Conservation (phyloP, 2,797 vertebrate species). For the Lithobates pipiens region DNA sequence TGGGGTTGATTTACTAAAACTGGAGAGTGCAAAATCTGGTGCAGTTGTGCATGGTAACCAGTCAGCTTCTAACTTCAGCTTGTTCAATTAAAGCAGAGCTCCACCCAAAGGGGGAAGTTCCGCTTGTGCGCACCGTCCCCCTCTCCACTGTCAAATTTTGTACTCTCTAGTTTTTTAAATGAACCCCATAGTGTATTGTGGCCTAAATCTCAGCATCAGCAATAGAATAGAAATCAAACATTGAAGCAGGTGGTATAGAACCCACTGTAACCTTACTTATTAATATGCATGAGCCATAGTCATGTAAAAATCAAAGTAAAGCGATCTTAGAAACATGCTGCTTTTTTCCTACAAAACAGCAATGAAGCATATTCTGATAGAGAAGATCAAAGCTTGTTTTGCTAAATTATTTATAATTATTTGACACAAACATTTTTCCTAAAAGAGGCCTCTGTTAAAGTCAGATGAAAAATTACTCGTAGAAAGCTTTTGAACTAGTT, state of each 20-base stretch:
- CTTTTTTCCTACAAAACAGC: slow-evolving; percentile 68
- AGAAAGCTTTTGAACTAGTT: too few species aligned
- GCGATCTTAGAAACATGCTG: slow-evolving; percentile 80
- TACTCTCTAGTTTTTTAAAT: too few species aligned
- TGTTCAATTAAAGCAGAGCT: too few species aligned
- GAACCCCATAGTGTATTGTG: slow-evolving; percentile 38
- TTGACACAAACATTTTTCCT: slow-evolving; percentile 73
- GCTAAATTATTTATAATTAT: slow-evolving; percentile 74
- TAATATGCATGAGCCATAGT: slow-evolving; percentile 72
- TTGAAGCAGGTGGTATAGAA: slow-evolving; percentile 78
- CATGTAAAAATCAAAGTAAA: slow-evolving; percentile 82
- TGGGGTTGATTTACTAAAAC: too few species aligned
- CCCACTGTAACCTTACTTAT: slow-evolving; percentile 69
- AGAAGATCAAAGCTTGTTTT: slow-evolving; percentile 76
- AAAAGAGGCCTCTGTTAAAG: slow-evolving; percentile 21
- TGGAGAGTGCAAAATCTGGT: too few species aligned
- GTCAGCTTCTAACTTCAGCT: too few species aligned
- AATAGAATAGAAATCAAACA: slow-evolving; percentile 77
- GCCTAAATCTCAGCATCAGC: slow-evolving; percentile 70
- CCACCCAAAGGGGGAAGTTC: too few species aligned
- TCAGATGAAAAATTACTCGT: too few species aligned
- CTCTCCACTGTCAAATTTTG: too few species aligned
- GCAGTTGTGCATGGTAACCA: too few species aligned
- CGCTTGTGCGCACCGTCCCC: too few species aligned
- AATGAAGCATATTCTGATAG: slow-evolving; percentile 68